Evolutionary conservation across 2,113 vertebrate species (phyloP).

Genomic region (Pachycephala philippinensis): DNA sequence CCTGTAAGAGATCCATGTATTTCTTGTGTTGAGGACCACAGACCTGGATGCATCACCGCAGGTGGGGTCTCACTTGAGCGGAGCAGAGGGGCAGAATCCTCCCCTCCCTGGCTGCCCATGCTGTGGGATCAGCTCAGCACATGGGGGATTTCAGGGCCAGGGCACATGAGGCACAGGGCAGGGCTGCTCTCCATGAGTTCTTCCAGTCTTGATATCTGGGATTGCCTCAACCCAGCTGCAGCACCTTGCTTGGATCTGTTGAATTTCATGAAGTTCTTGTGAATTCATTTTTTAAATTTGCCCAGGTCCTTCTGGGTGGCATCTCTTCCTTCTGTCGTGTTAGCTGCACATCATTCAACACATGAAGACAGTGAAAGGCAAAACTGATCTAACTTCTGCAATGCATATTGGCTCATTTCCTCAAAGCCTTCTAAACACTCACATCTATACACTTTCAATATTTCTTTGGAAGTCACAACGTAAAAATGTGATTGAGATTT

Average conservation of each 20-base stretch:
- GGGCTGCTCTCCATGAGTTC: not conserved
- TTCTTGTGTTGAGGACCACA: not conserved
- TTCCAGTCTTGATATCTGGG: not conserved
- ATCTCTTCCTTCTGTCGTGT: not conserved
- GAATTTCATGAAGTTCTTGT: not conserved
- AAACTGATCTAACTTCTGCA: not conserved
- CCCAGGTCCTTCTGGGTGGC: not conserved
- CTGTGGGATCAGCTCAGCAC: not conserved
- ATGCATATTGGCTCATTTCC: not conserved
- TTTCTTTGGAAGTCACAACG: not conserved
- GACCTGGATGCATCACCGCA: no score
- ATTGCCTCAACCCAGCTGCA: not conserved
- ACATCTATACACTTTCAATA: not conserved
- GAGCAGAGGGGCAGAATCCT: not conserved
- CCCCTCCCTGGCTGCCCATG: not conserved
- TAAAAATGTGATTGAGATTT: not conserved
- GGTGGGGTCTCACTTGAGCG: not conserved
- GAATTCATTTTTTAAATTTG: not conserved
- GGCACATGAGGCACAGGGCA: not conserved
- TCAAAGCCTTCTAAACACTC: not conserved
- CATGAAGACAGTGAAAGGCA: not conserved
- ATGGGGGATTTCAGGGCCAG: fast-evolving
- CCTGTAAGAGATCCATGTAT: not conserved
- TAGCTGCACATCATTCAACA: not conserved
- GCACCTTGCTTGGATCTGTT: not conserved